These are phyloP conservation scores for Xenops minutus DNA, from an alignment of 2,797 vertebrate genomes.

Conservation along the genomic window DNA sequence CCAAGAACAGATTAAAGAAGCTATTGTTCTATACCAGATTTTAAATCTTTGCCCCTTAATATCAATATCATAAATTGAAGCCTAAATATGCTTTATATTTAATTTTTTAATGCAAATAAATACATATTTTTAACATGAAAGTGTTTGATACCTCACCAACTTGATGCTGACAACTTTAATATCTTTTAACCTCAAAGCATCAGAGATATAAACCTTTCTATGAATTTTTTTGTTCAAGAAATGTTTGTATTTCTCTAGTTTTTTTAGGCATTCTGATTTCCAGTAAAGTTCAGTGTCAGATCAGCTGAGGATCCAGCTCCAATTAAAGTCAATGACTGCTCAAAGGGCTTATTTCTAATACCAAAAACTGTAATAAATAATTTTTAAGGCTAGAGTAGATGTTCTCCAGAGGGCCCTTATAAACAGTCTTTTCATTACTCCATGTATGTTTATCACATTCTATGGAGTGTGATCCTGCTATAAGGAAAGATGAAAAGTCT, in stretches of 20 bases:
- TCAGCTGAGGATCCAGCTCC: not conserved
- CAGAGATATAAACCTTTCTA: not conserved
- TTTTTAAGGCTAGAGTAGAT: not conserved
- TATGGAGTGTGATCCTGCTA: not conserved
- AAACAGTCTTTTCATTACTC: not conserved
- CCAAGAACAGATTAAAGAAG: not conserved
- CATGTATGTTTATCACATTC: not conserved
- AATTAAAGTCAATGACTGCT: not conserved
- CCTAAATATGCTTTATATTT: not conserved
- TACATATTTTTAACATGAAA: not conserved
- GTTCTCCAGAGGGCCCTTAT: not conserved
- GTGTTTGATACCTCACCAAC: not conserved
- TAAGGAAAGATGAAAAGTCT: not conserved
- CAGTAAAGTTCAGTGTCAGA: not conserved
- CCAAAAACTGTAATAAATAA: not conserved
- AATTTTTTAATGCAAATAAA: not conserved
- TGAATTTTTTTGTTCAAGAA: not conserved
- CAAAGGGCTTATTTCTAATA: not conserved
- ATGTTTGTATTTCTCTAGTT: not conserved
- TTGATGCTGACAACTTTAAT: not conserved
- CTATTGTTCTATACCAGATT: not conserved
- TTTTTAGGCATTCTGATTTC: not conserved
- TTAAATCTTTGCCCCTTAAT: not conserved
- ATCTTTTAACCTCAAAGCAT: not conserved
- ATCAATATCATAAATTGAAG: not conserved